Conservation (phyloP, 2,888 invertebrate species). For the Spodoptera exigua region DNA sequence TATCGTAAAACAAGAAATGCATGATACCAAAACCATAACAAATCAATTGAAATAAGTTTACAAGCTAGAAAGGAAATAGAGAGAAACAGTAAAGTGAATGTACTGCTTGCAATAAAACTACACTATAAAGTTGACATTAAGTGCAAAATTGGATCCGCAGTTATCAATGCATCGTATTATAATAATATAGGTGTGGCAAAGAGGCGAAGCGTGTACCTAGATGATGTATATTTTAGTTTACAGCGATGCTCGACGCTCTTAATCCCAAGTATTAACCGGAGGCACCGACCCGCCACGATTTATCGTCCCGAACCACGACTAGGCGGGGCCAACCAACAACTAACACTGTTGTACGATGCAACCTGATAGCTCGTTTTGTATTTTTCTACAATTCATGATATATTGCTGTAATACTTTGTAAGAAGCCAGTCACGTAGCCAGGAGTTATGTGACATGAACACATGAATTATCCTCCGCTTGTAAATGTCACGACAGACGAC, state of each 20-base stretch:
- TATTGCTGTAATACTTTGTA: slow-evolving; percentile 57
- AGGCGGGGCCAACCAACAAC: slow-evolving; percentile 71
- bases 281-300: slow-evolving; percentile 75
- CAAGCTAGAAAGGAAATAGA: slow-evolving; percentile 15
- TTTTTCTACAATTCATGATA: slow-evolving; percentile 61
- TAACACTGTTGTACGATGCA: slow-evolving; percentile 71
- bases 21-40: slow-evolving; percentile 15
- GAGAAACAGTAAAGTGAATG: slow-evolving; percentile 17
- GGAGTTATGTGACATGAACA: slow-evolving; percentile 56
- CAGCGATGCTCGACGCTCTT: slow-evolving; percentile 74
- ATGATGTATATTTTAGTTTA: slow-evolving; percentile 77
- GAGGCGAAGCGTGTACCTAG: slow-evolving; percentile 58
- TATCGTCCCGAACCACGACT: slow-evolving; percentile 72
- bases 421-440: slow-evolving; percentile 54
- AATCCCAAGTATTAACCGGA: slow-evolving; percentile 78
- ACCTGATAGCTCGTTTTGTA: slow-evolving; percentile 68
- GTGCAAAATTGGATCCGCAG: slow-evolving; percentile 45
- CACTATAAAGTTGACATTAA: slow-evolving; percentile 38
- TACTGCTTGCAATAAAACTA: slow-evolving; percentile 20
- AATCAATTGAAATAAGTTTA: slow-evolving; percentile 25
- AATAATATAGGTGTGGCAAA: slow-evolving; percentile 58
- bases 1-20: slow-evolving; percentile 24
- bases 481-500: slow-evolving; percentile 39
- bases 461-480: slow-evolving; percentile 53
- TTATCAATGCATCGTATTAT: slow-evolving; percentile 63